These are phyloP conservation scores for Lacerta bilineata DNA, from an alignment of 2,797 vertebrate genomes.

Conservation along the genomic window DNA sequence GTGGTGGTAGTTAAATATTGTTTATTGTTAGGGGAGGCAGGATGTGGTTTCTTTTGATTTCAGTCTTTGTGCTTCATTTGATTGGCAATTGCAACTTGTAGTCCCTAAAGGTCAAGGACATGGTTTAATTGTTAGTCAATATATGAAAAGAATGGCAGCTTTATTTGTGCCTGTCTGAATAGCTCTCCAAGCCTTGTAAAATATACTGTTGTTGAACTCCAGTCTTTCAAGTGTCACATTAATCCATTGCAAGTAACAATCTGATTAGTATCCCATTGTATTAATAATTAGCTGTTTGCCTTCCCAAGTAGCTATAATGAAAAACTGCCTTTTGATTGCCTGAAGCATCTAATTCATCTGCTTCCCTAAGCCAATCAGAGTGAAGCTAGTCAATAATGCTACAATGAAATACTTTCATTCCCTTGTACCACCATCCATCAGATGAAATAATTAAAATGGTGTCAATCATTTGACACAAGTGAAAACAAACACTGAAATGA, in stretches of 20 bases:
- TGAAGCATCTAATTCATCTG: conserved; percentile 52
- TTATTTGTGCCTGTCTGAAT: background rate
- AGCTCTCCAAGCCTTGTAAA: conserved; percentile 18
- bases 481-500: conserved; percentile 23
- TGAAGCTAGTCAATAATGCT: conserved; percentile 35
- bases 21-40: background rate
- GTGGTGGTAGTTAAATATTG: background rate
- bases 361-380: conserved; percentile 31
- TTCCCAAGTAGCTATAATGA: conserved; percentile 2
- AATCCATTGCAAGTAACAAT: conserved; percentile 48
- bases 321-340: conserved; percentile 51
- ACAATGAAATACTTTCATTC: conserved; percentile 29
- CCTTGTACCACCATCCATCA: conserved; percentile 10
- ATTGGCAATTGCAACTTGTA: background rate
- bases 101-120: background rate
- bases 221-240: conserved; percentile 33
- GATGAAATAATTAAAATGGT: conserved; percentile 23
- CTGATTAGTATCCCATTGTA: conserved; percentile 53
- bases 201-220: background rate
- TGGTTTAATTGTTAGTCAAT: background rate
- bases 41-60: background rate
- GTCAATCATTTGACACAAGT: conserved; percentile 37
- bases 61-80: background rate
- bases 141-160: background rate
- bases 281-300: conserved; percentile 54